These are phyloP conservation scores for Platerodrilus igneus DNA, from an alignment of 2,888 invertebrate species.

Conservation along the genomic window DNA sequence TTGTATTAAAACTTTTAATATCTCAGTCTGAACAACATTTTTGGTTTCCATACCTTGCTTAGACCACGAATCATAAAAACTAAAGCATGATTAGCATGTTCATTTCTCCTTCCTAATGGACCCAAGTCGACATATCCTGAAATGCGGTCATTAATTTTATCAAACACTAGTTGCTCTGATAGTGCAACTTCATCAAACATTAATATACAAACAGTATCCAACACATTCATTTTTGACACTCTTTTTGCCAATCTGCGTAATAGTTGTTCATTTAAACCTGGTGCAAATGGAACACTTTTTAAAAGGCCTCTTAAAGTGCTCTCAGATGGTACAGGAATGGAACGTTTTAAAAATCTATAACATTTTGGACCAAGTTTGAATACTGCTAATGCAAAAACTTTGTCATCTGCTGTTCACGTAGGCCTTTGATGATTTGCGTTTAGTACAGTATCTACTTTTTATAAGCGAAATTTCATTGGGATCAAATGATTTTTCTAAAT, in stretches of 20 bases:
- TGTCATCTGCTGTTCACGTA: too few species aligned
- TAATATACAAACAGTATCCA: background rate
- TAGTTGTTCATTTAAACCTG: background rate
- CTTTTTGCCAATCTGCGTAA: background rate
- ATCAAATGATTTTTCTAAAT: too few species aligned
- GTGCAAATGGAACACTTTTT: background rate
- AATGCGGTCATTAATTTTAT: background rate
- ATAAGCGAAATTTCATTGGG: too few species aligned
- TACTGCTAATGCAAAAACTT: too few species aligned
- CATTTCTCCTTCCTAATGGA: constrained; percentile 8
- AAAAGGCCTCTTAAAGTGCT: background rate
- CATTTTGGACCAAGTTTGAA: background rate
- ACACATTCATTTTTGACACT: background rate
- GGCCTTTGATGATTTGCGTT: too few species aligned
- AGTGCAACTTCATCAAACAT: constrained; percentile 1
- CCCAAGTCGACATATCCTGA: constrained; percentile 8
- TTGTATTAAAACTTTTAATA: too few species aligned
- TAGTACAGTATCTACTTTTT: too few species aligned
- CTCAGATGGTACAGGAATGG: background rate
- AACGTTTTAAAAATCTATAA: background rate
- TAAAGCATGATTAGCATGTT: constrained; percentile 14
- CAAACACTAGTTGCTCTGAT: background rate
- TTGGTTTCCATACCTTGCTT: too few species aligned
- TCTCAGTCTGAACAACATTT: too few species aligned
- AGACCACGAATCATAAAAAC: too few species aligned